Evolutionary conservation across 1,140 invertebrate species (phyloP).

Genomic region (Bombus cullumanus): DNA sequence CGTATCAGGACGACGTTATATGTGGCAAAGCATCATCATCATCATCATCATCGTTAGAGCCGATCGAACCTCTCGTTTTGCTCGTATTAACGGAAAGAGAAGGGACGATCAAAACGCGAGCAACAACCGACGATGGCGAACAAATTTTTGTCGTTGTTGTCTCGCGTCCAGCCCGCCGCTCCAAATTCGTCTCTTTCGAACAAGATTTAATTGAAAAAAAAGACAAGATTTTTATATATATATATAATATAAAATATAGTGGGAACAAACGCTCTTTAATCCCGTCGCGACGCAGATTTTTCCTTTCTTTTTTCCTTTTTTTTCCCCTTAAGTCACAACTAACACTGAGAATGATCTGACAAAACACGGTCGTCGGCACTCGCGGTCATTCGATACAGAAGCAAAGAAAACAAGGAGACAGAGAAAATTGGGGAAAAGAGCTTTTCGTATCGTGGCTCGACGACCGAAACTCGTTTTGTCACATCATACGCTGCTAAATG

Average conservation of each 20-base stretch:
- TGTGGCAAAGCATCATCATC: neutral
- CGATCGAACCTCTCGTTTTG: conserved; percentile 43
- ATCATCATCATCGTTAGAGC: neutral
- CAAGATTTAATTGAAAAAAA: conserved; percentile 2
- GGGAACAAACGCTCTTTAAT: conserved; percentile 22
- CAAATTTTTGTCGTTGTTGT: neutral
- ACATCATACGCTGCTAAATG: conserved; percentile 72
- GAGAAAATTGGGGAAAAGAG: conserved; percentile 20
- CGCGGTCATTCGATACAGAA: conserved; percentile 15
- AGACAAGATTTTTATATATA: neutral
- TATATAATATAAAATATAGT: neutral
- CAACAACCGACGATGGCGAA: neutral
- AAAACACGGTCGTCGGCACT: conserved; percentile 71
- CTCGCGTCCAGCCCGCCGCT: neutral
- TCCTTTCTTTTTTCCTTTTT: conserved; percentile 8
- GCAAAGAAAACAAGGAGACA: conserved; percentile 34
- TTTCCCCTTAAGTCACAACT: conserved; percentile 74
- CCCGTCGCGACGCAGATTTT: conserved; percentile 68
- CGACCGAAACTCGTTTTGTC: conserved; percentile 72
- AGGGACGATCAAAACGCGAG: neutral
- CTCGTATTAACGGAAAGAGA: conserved; percentile 35
- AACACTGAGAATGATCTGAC: conserved; percentile 78
- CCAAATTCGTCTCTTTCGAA: neutral
- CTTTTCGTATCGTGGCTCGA: conserved; percentile 25
- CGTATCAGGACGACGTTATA: neutral